A percentile compares a stretch with the other conserved stretches of the same genome.
Conservation (phyloP, 2,113 vertebrate species). For the Panthera tigris region DNA sequence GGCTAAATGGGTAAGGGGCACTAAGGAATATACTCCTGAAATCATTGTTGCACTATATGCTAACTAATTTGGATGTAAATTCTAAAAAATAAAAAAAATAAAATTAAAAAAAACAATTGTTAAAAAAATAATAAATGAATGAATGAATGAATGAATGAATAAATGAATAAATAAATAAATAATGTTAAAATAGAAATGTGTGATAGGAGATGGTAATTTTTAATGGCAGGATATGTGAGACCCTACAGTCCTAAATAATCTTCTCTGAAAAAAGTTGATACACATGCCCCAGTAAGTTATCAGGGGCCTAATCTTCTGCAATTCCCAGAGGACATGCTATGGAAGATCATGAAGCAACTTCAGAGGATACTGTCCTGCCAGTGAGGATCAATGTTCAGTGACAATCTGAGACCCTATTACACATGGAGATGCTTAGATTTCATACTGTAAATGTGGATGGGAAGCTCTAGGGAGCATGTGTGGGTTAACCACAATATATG, state of each 20-base stretch:
- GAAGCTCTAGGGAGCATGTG: not conserved
- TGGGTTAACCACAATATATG: slow-evolving; percentile 44
- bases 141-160: too few species aligned
- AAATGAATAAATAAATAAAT: too few species aligned
- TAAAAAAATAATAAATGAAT: too few species aligned
- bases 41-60: too few species aligned
- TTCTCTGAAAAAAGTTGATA: slow-evolving; percentile 28
- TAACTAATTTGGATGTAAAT: too few species aligned
- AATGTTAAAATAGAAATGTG: not conserved
- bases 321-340: not conserved
- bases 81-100: too few species aligned
- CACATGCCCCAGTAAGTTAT: not conserved
- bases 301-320: not conserved
- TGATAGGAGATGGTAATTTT: not conserved
- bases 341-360: slow-evolving; percentile 12
- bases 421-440: slow-evolving; percentile 24
- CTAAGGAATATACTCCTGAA: too few species aligned
- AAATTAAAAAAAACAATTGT: too few species aligned
- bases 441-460: slow-evolving; percentile 3
- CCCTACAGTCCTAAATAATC: not conserved
- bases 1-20: too few species aligned
- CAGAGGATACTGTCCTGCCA: not conserved
- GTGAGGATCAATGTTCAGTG: not conserved
- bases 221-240: not conserved
- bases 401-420: slow-evolving; percentile 4